Base-by-base conservation (phyloP, 2,888 invertebrate species). In the Netelia inedita region DNA sequence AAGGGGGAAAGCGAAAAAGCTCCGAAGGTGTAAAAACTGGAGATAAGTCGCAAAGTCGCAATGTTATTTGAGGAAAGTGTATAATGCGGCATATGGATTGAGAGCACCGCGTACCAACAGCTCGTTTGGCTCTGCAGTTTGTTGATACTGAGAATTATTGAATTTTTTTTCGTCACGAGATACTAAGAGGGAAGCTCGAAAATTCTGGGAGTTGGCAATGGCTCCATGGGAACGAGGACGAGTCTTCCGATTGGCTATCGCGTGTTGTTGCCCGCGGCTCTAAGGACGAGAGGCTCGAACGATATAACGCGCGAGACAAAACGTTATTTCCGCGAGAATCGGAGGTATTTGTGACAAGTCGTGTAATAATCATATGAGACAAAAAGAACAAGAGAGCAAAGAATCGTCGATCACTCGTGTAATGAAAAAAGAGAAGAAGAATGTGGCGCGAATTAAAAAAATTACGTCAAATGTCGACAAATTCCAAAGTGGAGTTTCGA, bases 111-210 rank as follows among this genome's bases (percentile, higher is more conserved):
- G 28, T 61, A 69, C 72, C 65, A 69, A 86, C 74, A 79, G 80
- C 83, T 82, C 71, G 65, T 79, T 68, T 69, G 81, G 87, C 86
- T 89, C 88, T 78, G 83, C 82, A 81, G 80, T 88, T 91, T 91
- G 91, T 91, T 91, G 87, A 90, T 88, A 89, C 86, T 90, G 88
- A 87, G 85, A 81, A 69, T 91, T 90, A 35, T 71, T 61, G 61
- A 73, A 78, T 90, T 91, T 91, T 80, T 91, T 91, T 91, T 91
- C 90, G 90, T 92, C 91, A 89, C 81, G 80, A 89, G 83, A 89
- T 89, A 87, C 83, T 88, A 85, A 84, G 86, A 81, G 63, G 57
- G 71, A 76, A 83, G 50, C 86, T 85, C 79, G 84, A 68, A 23
- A 28, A 53, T 10, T 59, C 68, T 43, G n/a, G n/a, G 71, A 41